Evolutionary conservation across 1,140 invertebrate genomes (phyloP), one percentile per base, ranked within the genome.

Genomic region (Nomia melanderi): DNA sequence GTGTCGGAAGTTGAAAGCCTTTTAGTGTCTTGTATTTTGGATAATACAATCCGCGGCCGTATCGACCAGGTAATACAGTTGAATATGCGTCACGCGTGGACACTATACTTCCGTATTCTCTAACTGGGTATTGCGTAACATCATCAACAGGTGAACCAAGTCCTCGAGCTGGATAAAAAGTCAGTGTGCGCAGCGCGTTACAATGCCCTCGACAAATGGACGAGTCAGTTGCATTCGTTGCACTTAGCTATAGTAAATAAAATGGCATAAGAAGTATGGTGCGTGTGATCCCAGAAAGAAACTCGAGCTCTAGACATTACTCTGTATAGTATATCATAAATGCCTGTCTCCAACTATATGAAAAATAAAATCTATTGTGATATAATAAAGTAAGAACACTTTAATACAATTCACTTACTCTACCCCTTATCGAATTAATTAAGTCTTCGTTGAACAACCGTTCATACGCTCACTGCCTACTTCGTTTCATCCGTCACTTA

Each of bases 11-110:
- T 99, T 33, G 98, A 99, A 93, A 98, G 96, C 92, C 93, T 99
- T 33, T 92, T 99, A 65, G 98, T 99, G n/a, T 99, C 98, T 36
- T 99, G 98, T 92, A 99, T 99, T 91, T 94, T 99, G 82, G 99
- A 99, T 91, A 98, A 97, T 92, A 99, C 98, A n/a, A 98, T 99
- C 87, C 95, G 96, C 89, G 98, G 98, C 11, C 95, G 98, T 82
- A 99, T 99, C 87, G 98, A 99, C 93, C 98, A 99, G 94, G 95
- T 93, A 88, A 67, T 86, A 54, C 14, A 56, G 57, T 50, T 6
- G 62, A 70, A 60, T 71, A 31, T 11, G 23, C 14, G 20, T 39
- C 1, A 59, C n/a, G 12, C 4, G 0, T 6, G 44, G 1, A 1
- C n/a, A 11, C 0, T 25, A 25, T 9, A 14, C 17, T 59, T 27